Conservation (phyloP, 2,797 vertebrate species). For the Okamejei kenojei region DNA sequence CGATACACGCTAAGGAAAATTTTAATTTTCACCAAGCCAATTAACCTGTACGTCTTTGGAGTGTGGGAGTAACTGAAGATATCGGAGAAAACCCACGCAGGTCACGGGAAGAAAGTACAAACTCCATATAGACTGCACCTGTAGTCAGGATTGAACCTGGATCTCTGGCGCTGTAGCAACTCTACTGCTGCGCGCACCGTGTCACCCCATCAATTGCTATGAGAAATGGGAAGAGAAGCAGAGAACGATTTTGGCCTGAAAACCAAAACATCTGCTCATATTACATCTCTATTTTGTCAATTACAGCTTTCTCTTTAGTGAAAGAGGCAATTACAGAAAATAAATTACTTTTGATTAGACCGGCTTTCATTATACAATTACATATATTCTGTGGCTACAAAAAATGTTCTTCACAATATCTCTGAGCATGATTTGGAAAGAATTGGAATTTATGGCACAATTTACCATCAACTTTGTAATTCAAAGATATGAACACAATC, state of each 20-base stretch:
- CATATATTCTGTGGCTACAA: not conserved
- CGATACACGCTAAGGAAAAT: no score
- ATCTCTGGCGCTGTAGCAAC: no score
- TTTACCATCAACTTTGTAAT: not conserved
- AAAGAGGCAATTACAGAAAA: not conserved
- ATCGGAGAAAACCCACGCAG: no score
- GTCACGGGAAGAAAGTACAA: no score
- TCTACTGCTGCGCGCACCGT: no score
- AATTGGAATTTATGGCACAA: not conserved
- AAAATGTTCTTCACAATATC: not conserved
- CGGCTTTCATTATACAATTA: not conserved
- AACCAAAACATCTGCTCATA: not conserved
- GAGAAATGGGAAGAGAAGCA: not conserved
- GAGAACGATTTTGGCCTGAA: not conserved
- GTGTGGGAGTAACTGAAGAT: no score
- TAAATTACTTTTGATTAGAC: slow-evolving; percentile 17
- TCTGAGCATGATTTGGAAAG: not conserved
- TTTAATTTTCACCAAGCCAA: no score
- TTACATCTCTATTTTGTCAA: slow-evolving; percentile 4
- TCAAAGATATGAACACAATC: not conserved
- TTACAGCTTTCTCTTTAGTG: not conserved
- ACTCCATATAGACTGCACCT: no score
- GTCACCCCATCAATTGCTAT: not conserved
- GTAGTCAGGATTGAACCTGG: no score
- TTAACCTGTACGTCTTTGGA: no score